phyloP scores from a whole-genome alignment of 2,888 invertebrate genomes.

The Drosophila paucipuncta region DNA sequence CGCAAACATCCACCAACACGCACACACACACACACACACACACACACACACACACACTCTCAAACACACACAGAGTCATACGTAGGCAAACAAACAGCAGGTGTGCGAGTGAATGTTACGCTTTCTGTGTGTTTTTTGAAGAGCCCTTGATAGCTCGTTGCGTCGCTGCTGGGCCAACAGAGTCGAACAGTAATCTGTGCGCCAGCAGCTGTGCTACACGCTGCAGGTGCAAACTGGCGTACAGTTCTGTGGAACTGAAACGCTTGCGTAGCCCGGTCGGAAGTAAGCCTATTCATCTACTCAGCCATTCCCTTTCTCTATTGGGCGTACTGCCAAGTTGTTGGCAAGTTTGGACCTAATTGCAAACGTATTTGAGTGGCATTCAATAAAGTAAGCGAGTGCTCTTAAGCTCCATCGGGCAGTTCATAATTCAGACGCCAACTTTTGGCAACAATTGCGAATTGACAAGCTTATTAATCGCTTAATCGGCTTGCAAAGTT shows the following conservation, averaged over 20 bases:
- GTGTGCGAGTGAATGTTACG: conserved; percentile 21
- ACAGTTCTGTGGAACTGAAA: conserved; percentile 21
- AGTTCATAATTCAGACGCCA: conserved; percentile 73
- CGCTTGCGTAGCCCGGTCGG: conserved; percentile 27
- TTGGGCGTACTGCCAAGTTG: not conserved
- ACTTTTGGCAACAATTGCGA: conserved; percentile 74
- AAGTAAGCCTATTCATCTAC: conserved; percentile 28
- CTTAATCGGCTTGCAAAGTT: conserved; percentile 79
- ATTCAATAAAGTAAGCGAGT: conserved; percentile 51
- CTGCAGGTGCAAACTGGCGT: conserved; percentile 67
- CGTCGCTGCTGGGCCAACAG: conserved; percentile 13
- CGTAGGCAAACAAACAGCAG: conserved; percentile 42
- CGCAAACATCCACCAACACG: conserved; percentile 7
- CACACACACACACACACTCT: not conserved
- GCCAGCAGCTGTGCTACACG: conserved; percentile 15
- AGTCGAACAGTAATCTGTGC: conserved; percentile 61
- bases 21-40: conserved; percentile 5
- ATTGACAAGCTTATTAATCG: conserved; percentile 81
- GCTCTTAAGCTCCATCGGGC: conserved; percentile 41
- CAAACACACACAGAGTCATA: not conserved
- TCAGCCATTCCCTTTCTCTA: not conserved
- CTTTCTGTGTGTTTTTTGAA: conserved; percentile 48
- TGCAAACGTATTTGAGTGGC: conserved; percentile 63
- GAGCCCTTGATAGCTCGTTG: conserved; percentile 72
- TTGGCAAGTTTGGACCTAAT: conserved; percentile 56